Percentiles rank a stretch among this genome's conserved stretches.
phyloP scores from a whole-genome alignment of 2,797 vertebrate genomes.

The Cynodonichthys magdalenae region DNA sequence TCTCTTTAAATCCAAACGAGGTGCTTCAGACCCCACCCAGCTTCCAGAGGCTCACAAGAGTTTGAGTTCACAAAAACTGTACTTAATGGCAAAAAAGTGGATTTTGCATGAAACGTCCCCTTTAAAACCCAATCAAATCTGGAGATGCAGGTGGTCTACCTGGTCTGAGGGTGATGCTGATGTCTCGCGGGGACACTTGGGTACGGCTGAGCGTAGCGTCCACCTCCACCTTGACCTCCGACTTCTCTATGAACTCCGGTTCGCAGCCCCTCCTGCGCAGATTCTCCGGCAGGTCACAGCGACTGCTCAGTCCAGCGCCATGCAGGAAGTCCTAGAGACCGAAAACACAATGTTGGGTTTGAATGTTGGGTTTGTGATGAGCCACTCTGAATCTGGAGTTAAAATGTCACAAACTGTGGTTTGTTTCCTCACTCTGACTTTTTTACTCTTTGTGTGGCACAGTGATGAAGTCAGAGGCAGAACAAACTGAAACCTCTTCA shows the following conservation, averaged over 20 bases:
- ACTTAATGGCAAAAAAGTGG: too few species aligned
- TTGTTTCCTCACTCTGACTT: not conserved
- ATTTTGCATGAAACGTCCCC: too few species aligned
- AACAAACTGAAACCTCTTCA: constrained; percentile 21
- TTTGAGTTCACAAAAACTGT: too few species aligned
- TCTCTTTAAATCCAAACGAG: too few species aligned
- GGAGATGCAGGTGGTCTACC: constrained; percentile 74
- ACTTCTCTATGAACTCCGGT: constrained; percentile 86
- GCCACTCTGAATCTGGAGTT: not conserved
- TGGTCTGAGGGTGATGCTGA: constrained; percentile 87
- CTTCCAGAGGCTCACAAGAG: too few species aligned
- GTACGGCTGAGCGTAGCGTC: constrained; percentile 79
- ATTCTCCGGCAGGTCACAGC: constrained; percentile 88
- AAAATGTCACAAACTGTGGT: not conserved
- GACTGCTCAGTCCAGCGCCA: constrained; percentile 78
- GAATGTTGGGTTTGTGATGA: not conserved
- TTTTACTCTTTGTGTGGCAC: not conserved
- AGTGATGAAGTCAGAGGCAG: not conserved
- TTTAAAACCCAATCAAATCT: not conserved
- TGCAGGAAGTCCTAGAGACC: constrained; percentile 87
- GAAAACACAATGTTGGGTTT: constrained; percentile 13
- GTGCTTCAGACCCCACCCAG: too few species aligned
- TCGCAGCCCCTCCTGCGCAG: constrained; percentile 89
- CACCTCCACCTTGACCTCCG: constrained; percentile 82
- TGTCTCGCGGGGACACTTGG: constrained; percentile 89